These are phyloP conservation scores for Amphipoea lucens DNA, from an alignment of 2,888 invertebrate genomes.

Conservation along the genomic window DNA sequence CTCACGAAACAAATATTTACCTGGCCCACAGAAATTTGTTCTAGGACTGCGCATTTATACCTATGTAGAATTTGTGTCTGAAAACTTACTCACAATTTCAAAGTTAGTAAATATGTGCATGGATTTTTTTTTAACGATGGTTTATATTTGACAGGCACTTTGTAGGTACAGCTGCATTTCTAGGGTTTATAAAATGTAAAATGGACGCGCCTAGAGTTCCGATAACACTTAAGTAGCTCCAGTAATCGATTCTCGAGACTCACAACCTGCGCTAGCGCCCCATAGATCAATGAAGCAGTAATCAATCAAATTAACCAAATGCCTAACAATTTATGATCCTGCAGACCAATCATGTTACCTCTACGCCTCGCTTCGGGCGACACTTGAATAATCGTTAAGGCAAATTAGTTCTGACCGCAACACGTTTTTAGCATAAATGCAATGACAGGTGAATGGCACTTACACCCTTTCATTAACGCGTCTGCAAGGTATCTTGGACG, in stretches of 20 bases:
- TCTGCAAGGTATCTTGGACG: conserved; percentile 49
- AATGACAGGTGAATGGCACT: conserved; percentile 39
- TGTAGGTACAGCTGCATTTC: neutral
- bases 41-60: neutral
- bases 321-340: conserved; percentile 26
- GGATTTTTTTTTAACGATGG: neutral
- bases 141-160: neutral
- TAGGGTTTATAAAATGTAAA: neutral
- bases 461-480: conserved; percentile 41
- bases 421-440: conserved; percentile 42
- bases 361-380: conserved; percentile 28
- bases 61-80: neutral
- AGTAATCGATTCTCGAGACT: conserved; percentile 1
- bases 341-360: conserved; percentile 37
- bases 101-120: neutral
- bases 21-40: neutral
- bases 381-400: conserved; percentile 23
- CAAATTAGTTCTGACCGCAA: conserved; percentile 27
- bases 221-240: neutral
- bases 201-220: neutral
- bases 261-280: conserved; percentile 2
- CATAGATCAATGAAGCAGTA: conserved; percentile 9
- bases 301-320: conserved; percentile 37
- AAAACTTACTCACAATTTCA: neutral
- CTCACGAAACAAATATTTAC: neutral